A percentile compares a stretch with the other conserved stretches of the same genome.
These are phyloP conservation scores for Coenonympha arcania DNA, from an alignment of 2,888 invertebrate species.

Conservation along the genomic window DNA sequence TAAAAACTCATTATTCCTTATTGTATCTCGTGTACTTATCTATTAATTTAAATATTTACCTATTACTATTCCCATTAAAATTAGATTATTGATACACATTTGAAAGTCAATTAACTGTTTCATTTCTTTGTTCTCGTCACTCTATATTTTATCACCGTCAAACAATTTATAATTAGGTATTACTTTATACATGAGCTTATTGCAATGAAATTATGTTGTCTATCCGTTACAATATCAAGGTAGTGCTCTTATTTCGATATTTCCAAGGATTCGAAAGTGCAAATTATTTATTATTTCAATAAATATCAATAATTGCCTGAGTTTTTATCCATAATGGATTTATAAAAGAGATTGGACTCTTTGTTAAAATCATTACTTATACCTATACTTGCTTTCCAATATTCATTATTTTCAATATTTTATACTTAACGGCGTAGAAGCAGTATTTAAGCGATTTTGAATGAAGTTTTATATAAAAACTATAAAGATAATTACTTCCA, in stretches of 20 bases:
- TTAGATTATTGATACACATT: neutral
- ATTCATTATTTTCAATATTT: no score
- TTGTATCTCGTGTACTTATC: neutral
- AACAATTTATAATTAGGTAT: neutral
- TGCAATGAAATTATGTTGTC: neutral
- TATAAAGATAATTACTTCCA: no score
- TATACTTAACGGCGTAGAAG: no score
- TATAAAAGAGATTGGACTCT: no score
- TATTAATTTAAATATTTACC: neutral
- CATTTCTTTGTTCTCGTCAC: neutral
- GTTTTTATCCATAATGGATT: no score
- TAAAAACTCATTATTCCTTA: neutral
- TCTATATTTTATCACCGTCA: neutral
- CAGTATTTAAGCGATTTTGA: no score
- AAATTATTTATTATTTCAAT: neutral
- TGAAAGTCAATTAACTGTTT: constrained; percentile 3
- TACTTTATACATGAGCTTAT: neutral
- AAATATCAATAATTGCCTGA: neutral
- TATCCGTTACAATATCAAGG: no score
- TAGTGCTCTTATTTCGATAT: constrained; percentile 3
- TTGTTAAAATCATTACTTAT: no score
- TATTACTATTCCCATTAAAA: neutral
- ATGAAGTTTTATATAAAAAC: no score
- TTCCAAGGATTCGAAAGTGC: constrained; percentile 1
- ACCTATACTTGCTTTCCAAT: no score